These are phyloP conservation scores for Smutsia temminckii DNA, from an alignment of 2,797 vertebrate species.

Conservation along the genomic window DNA sequence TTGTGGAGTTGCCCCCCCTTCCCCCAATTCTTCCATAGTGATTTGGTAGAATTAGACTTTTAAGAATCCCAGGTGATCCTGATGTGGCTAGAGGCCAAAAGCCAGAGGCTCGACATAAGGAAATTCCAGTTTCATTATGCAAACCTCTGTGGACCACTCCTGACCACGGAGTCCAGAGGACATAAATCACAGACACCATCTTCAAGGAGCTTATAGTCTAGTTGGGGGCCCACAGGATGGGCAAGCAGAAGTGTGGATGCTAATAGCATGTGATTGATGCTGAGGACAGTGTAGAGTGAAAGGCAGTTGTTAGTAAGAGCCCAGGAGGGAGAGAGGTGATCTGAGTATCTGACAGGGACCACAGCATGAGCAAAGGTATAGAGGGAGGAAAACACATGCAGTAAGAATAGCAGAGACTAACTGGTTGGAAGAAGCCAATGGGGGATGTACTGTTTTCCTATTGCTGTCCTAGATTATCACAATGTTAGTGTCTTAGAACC, in stretches of 20 bases:
- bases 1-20: neutral
- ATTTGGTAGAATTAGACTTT: neutral
- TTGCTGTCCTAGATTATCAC: neutral
- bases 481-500: neutral
- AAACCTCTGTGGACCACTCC: neutral
- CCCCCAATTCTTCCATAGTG: neutral
- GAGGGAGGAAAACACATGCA: neutral
- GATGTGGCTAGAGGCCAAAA: neutral
- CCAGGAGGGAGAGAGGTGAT: too few relatives aligned
- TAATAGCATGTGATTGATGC: too few relatives aligned
- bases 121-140: neutral
- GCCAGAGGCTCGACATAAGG: neutral
- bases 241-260: neutral
- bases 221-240: neutral
- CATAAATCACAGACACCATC: neutral
- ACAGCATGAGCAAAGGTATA: neutral
- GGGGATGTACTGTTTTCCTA: neutral
- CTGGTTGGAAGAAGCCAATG: neutral
- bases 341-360: neutral
- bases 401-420: neutral
- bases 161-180: neutral
- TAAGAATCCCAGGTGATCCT: neutral
- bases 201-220: neutral
- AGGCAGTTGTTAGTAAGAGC: neutral
- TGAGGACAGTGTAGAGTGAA: neutral